Percentiles rank a stretch among this genome's conserved stretches.
Conservation (phyloP, 2,113 vertebrate species). For the Dendropsophus ebraccatus region DNA sequence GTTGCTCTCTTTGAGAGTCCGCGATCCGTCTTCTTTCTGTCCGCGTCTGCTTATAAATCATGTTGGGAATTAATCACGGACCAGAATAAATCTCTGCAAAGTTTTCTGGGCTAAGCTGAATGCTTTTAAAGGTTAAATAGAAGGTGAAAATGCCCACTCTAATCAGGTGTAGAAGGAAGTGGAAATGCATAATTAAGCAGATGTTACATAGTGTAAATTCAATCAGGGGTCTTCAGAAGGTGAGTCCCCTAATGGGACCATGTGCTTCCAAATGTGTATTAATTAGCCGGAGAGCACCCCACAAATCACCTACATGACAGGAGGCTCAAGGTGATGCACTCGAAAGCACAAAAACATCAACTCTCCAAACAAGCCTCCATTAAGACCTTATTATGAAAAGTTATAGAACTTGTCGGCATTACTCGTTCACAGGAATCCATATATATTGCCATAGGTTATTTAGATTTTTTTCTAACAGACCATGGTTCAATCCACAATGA, state of each 20-base stretch:
- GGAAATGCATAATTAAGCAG: constrained; percentile 54
- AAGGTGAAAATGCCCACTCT: constrained; percentile 55
- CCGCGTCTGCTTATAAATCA: background rate
- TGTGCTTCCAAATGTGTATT: constrained; percentile 52
- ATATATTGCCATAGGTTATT: background rate
- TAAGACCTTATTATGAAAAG: background rate
- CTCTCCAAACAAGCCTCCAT: constrained; percentile 11
- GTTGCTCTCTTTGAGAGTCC: background rate
- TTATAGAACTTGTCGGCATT: constrained; percentile 2
- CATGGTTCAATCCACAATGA: no score
- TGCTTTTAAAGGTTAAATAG: constrained; percentile 55
- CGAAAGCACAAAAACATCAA: constrained; percentile 19
- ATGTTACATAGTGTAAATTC: constrained; percentile 56
- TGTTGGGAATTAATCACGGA: background rate
- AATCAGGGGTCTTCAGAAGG: constrained; percentile 54
- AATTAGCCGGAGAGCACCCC: constrained; percentile 46
- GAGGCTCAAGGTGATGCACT: constrained; percentile 51
- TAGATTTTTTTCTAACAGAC: no score
- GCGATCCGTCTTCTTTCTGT: background rate
- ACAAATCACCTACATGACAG: constrained; percentile 53
- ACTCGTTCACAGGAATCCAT: background rate
- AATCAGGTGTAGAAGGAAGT: constrained; percentile 49
- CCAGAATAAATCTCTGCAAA: constrained; percentile 21
- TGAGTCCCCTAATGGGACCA: constrained; percentile 56
- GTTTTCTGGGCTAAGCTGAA: constrained; percentile 46